Conservation (phyloP, 2,888 invertebrate species). For the Epinotia bilunana region DNA sequence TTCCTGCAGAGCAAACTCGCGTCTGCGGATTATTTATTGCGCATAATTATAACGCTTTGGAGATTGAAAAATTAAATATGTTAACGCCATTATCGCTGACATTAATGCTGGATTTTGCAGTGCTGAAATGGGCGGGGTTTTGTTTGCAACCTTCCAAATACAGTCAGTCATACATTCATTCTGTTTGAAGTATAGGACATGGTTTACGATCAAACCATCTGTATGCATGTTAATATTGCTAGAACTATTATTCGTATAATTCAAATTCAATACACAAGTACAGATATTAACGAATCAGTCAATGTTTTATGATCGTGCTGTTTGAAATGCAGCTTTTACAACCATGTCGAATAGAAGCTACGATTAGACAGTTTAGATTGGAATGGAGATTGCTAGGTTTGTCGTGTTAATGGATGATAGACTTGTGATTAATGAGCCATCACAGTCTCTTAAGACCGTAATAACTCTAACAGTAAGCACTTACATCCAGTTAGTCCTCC, state of each 20-base stretch:
- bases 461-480: constrained; percentile 37
- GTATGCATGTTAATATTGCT: neutral
- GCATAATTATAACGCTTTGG: constrained; percentile 42
- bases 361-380: constrained; percentile 29
- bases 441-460: constrained; percentile 22
- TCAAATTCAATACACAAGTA: neutral
- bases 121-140: neutral
- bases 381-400: constrained; percentile 27
- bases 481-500: constrained; percentile 34
- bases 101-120: constrained; percentile 2
- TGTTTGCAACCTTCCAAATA: neutral
- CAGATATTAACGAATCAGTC: constrained; percentile 5
- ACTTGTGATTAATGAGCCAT: constrained; percentile 40
- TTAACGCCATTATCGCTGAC: constrained; percentile 24
- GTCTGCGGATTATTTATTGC: constrained; percentile 56
- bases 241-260: neutral
- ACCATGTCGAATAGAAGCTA: constrained; percentile 24
- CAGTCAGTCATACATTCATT: too few relatives aligned
- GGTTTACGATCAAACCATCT: neutral
- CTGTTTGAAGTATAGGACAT: neutral
- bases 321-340: constrained; percentile 20
- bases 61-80: constrained; percentile 33
- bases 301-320: constrained; percentile 3
- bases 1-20: constrained; percentile 53
- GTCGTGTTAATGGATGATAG: constrained; percentile 36